phyloP scores from a whole-genome alignment of 2,797 vertebrate genomes.

The Menidia menidia region DNA sequence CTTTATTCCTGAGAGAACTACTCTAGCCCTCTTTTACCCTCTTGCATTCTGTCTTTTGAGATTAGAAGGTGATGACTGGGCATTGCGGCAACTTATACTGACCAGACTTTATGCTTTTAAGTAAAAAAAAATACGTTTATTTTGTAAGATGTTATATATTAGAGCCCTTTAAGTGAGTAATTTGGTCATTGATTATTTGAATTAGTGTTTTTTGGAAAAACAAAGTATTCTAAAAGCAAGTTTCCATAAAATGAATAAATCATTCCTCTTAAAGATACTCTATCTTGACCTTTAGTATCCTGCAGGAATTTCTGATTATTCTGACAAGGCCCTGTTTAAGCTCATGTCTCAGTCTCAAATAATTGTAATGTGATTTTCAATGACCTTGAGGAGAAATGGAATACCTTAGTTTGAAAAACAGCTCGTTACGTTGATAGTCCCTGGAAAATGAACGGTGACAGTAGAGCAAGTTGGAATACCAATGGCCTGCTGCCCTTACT shows the following conservation, averaged over 20 bases:
- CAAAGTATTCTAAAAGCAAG: constrained; percentile 15
- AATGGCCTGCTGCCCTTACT: constrained; percentile 65
- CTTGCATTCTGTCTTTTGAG: constrained; percentile 61
- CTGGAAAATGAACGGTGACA: constrained; percentile 77
- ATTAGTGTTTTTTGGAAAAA: constrained; percentile 40
- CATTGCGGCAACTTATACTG: constrained; percentile 52
- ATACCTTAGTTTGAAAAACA: constrained; percentile 75
- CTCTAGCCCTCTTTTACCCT: constrained; percentile 36
- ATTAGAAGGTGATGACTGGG: constrained; percentile 73
- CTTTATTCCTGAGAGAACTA: constrained; percentile 61
- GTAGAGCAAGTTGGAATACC: constrained; percentile 65
- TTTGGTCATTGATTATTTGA: constrained; percentile 18
- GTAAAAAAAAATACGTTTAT: background rate
- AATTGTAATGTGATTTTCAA: constrained; percentile 69
- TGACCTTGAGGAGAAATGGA: constrained; percentile 76
- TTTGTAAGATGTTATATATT: constrained; percentile 10
- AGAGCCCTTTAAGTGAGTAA: constrained; percentile 7
- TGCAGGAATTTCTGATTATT: constrained; percentile 52
- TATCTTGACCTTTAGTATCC: constrained; percentile 58
- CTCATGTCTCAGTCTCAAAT: constrained; percentile 55
- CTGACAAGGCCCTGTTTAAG: constrained; percentile 68
- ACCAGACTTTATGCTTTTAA: constrained; percentile 55
- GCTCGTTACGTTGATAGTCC: constrained; percentile 73
- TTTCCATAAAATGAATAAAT: constrained; percentile 62
- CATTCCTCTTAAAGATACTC: constrained; percentile 54